Evolutionary conservation across 2,888 invertebrate species (phyloP).

Genomic region (Apodemia zela): DNA sequence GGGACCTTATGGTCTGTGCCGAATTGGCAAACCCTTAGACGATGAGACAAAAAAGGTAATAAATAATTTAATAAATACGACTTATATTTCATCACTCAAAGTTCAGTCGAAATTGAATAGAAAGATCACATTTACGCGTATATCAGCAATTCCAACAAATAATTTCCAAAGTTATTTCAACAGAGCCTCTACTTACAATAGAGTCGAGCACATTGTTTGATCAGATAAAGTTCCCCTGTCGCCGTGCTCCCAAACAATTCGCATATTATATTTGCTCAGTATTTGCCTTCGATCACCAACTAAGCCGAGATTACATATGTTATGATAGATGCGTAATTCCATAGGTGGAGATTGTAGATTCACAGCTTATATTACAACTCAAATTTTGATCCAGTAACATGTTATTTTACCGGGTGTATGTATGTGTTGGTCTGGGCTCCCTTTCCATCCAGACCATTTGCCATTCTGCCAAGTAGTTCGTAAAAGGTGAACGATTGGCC

Average conservation of each 20-base stretch:
- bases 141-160: constrained; percentile 4
- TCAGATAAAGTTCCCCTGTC: constrained; percentile 7
- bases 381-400: too few relatives aligned
- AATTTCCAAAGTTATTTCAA: constrained; percentile 11
- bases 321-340: not conserved
- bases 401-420: too few relatives aligned
- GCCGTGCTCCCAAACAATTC: not conserved
- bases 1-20: too few relatives aligned
- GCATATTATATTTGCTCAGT: not conserved
- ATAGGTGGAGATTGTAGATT: too few relatives aligned
- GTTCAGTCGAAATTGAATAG: not conserved
- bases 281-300: not conserved
- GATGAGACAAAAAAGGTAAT: too few relatives aligned
- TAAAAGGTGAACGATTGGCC: too few relatives aligned
- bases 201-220: constrained; percentile 10
- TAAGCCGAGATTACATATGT: not conserved
- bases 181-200: constrained; percentile 9
- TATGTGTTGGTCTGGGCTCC: too few relatives aligned
- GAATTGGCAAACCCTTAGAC: too few relatives aligned
- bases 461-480: too few relatives aligned
- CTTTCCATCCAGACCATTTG: too few relatives aligned
- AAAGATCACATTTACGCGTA: not conserved
- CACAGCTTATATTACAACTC: too few relatives aligned
- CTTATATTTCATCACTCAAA: not conserved
- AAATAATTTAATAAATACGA: too few relatives aligned